Conservation (phyloP, 2,113 vertebrate species). For the Brevimyrus niger region DNA sequence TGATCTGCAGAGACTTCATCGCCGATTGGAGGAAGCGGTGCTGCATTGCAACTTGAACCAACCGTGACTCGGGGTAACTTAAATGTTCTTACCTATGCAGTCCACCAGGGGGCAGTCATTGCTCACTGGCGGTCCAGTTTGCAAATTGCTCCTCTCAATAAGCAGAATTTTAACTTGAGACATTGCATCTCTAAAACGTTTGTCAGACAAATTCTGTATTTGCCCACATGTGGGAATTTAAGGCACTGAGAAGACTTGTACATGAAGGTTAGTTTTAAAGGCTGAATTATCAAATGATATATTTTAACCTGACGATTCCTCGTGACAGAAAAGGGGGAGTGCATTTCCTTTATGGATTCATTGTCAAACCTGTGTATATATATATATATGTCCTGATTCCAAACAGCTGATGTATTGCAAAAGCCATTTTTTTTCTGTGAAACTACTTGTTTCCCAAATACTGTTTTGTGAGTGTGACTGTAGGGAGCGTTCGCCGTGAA, state of each 20-base stretch:
- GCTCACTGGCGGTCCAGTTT: slow-evolving; percentile 19
- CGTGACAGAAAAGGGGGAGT: neutral
- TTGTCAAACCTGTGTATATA: neutral
- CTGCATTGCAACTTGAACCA: neutral
- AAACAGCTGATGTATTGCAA: neutral
- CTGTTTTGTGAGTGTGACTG: neutral
- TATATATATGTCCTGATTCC: neutral
- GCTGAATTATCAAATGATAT: neutral
- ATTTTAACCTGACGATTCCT: neutral
- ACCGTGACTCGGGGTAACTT: neutral
- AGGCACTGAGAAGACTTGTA: neutral
- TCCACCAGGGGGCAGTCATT: slow-evolving; percentile 43
- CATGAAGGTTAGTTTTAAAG: neutral
- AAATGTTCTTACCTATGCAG: slow-evolving; percentile 25
- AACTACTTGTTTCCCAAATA: neutral
- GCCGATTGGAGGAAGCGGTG: neutral
- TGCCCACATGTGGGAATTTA: neutral
- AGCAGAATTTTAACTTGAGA: neutral
- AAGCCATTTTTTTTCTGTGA: neutral
- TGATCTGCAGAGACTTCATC: neutral
- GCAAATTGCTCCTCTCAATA: neutral
- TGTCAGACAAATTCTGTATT: slow-evolving; percentile 1
- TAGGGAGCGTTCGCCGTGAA: neutral
- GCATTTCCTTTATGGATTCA: neutral
- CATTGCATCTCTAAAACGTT: neutral